Conservation (phyloP, 2,113 vertebrate species). For the Diphyllodes magnificus region DNA sequence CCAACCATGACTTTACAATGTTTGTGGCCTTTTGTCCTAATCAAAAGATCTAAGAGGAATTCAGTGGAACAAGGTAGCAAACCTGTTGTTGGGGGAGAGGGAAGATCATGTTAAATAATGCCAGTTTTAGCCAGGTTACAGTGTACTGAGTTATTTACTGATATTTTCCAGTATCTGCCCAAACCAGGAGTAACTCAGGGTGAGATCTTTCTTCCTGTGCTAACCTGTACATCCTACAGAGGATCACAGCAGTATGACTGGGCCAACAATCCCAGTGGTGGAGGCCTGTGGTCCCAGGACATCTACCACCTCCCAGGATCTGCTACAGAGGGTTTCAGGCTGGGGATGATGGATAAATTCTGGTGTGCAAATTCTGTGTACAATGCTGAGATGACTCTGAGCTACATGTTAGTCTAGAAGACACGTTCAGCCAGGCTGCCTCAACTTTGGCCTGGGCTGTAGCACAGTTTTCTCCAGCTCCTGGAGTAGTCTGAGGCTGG, state of each 20-base stretch:
- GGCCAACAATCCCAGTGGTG: background rate
- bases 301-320: background rate
- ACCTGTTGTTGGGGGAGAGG: background rate
- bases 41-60: background rate
- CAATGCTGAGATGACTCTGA: background rate
- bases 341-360: background rate
- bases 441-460: background rate
- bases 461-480: background rate
- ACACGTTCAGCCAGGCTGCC: rapidly evolving
- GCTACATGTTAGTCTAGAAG: background rate
- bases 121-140: background rate
- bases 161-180: background rate
- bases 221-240: background rate
- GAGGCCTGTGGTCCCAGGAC: background rate
- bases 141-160: background rate
- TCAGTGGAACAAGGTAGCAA: background rate
- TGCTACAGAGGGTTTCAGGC: background rate
- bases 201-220: background rate
- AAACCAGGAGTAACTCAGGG: background rate
- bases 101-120: background rate
- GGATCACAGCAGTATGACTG: background rate
- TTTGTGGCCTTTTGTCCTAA: background rate
- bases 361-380: background rate
- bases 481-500: background rate
- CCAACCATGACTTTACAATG: background rate